Evolutionary conservation across 2,888 invertebrate genomes (phyloP).

Genomic region (Parnassius orleans): DNA sequence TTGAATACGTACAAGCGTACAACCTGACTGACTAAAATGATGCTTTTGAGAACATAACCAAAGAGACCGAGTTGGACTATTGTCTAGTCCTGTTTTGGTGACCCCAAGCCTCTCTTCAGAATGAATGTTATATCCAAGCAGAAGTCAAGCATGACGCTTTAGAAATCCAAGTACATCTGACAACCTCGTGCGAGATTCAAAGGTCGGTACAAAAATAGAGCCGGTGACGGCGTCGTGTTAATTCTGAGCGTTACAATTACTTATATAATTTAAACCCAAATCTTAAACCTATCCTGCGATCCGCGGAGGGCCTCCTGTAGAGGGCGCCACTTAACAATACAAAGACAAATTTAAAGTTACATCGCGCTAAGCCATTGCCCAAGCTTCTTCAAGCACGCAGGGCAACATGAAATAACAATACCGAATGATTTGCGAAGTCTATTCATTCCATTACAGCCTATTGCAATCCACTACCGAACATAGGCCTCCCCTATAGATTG

Average conservation of each 20-base stretch:
- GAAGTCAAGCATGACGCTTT: neutral
- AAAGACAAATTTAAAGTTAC: neutral
- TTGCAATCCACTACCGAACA: too few relatives aligned
- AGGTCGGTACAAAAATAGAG: slow-evolving; percentile 69
- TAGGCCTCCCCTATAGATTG: too few relatives aligned
- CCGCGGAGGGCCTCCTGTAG: slow-evolving; percentile 6
- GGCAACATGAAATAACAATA: too few relatives aligned
- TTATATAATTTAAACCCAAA: slow-evolving; percentile 47
- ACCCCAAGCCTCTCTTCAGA: too few relatives aligned
- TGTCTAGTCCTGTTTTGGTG: too few relatives aligned
- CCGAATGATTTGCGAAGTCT: too few relatives aligned
- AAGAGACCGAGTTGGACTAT: too few relatives aligned
- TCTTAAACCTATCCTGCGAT: slow-evolving; percentile 25
- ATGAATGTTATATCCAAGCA: neutral
- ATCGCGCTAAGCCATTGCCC: neutral
- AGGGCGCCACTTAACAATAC: neutral
- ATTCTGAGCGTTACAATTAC: slow-evolving; percentile 52
- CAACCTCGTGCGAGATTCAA: slow-evolving; percentile 44
- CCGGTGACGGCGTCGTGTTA: slow-evolving; percentile 49
- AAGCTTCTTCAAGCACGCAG: neutral
- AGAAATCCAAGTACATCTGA: neutral
- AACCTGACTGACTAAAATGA: too few relatives aligned
- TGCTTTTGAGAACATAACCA: too few relatives aligned
- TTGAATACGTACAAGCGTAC: too few relatives aligned
- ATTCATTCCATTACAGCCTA: too few relatives aligned